phyloP scores from a whole-genome alignment of 2,888 invertebrate species.

The Ditula angustiorana region DNA sequence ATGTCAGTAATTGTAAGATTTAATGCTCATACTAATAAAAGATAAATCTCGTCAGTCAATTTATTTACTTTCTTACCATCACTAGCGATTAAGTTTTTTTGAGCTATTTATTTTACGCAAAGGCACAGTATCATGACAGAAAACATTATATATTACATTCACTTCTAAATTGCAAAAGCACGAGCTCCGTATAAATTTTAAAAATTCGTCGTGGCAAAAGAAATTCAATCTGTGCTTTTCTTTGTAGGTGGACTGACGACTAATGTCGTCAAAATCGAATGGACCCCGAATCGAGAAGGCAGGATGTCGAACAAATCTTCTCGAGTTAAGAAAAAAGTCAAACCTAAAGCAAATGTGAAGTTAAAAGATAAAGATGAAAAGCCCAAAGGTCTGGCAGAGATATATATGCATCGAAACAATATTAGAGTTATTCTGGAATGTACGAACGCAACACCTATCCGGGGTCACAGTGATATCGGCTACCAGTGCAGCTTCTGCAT shows the following conservation, averaged over 20 bases:
- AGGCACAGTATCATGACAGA: not conserved
- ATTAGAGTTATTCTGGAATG: conserved; percentile 33
- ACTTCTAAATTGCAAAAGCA: not conserved
- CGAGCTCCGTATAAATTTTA: not conserved
- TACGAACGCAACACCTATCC: conserved; percentile 47
- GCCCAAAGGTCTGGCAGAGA: not conserved
- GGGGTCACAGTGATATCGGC: conserved; percentile 47
- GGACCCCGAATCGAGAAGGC: not conserved
- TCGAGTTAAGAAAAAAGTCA: not conserved
- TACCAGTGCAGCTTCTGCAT: conserved; percentile 51
- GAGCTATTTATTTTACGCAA: not conserved
- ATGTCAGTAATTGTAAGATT: no score
- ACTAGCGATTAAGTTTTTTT: not conserved
- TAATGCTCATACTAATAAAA: not conserved
- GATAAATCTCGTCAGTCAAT: not conserved
- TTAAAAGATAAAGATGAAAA: conserved; percentile 3
- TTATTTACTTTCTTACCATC: not conserved
- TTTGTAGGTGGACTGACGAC: conserved; percentile 13
- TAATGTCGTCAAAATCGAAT: not conserved
- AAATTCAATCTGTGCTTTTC: conserved; percentile 17
- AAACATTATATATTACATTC: not conserved
- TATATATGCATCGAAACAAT: conserved; percentile 27
- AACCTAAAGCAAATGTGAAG: not conserved
- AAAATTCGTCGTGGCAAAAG: not conserved
- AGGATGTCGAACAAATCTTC: not conserved